Percentiles rank a stretch among this genome's conserved stretches.
Evolutionary conservation across 2,888 invertebrate genomes (phyloP).

Genomic region (Himalopsyche anomala): DNA sequence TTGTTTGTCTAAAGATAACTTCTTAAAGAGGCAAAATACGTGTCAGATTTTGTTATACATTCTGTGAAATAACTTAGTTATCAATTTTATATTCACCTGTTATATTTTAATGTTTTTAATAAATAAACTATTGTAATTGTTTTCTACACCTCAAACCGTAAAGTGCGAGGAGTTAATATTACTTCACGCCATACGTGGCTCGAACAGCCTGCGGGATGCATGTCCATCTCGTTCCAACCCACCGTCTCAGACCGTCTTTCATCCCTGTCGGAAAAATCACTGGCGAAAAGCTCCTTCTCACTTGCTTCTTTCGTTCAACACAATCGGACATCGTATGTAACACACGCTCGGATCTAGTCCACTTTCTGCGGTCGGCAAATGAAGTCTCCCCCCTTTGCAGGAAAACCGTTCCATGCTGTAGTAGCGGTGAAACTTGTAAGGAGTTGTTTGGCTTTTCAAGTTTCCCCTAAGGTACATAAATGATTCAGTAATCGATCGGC

Average conservation of each 20-base stretch:
- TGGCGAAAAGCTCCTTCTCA: slow-evolving; percentile 21
- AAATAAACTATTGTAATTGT: not conserved
- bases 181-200: slow-evolving; percentile 19
- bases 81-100: no score
- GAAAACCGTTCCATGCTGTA: not conserved
- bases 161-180: slow-evolving; percentile 41
- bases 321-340: slow-evolving; percentile 50
- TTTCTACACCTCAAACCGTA: not conserved
- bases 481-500: slow-evolving; percentile 35
- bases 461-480: slow-evolving; percentile 30
- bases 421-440: slow-evolving; percentile 1
- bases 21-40: no score
- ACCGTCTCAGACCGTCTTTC: not conserved
- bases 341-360: slow-evolving; percentile 45
- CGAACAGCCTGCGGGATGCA: slow-evolving; percentile 5
- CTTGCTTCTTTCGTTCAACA: slow-evolving; percentile 50
- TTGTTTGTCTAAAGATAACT: no score
- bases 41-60: no score
- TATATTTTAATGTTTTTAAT: not conserved
- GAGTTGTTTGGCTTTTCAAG: slow-evolving; percentile 30
- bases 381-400: slow-evolving; percentile 20
- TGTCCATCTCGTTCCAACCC: not conserved
- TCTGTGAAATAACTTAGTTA: no score
- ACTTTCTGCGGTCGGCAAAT: slow-evolving; percentile 27
- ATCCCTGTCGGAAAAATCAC: slow-evolving; percentile 27